phyloP scores from a whole-genome alignment of 2,888 invertebrate genomes.

The Athripsodes cinereus region DNA sequence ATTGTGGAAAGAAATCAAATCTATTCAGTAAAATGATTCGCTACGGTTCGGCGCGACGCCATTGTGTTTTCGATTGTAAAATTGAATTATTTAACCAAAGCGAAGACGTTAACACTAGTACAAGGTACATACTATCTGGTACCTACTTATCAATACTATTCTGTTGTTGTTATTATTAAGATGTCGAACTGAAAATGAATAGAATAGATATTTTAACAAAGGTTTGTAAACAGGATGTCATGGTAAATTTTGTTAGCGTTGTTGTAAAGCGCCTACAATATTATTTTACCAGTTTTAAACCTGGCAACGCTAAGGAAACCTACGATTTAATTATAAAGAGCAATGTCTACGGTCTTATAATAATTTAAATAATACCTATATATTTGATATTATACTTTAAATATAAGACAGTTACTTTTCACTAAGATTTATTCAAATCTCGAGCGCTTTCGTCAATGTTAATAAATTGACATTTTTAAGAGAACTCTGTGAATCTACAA shows the following conservation, averaged over 20 bases:
- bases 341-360: too few species aligned
- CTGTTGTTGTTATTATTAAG: conserved; percentile 13
- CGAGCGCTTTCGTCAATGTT: too few species aligned
- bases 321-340: too few species aligned
- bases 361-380: too few species aligned
- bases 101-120: conserved; percentile 21
- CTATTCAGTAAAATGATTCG: conserved; percentile 22
- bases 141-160: conserved; percentile 15
- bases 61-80: conserved; percentile 22
- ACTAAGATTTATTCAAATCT: too few species aligned
- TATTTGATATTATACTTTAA: too few species aligned
- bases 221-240: conserved; percentile 26
- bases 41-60: conserved; percentile 12
- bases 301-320: too few species aligned
- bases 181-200: conserved; percentile 21
- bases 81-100: conserved; percentile 24
- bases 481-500: too few species aligned
- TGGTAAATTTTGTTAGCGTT: conserved; percentile 4
- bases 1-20: conserved; percentile 18
- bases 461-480: too few species aligned
- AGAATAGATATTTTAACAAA: conserved; percentile 21
- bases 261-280: not conserved
- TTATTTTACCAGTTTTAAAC: too few species aligned
- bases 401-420: too few species aligned
- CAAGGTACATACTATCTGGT: too few species aligned